phyloP scores from a whole-genome alignment of 2,888 invertebrate genomes.

The Steinernema hermaphroditum region DNA sequence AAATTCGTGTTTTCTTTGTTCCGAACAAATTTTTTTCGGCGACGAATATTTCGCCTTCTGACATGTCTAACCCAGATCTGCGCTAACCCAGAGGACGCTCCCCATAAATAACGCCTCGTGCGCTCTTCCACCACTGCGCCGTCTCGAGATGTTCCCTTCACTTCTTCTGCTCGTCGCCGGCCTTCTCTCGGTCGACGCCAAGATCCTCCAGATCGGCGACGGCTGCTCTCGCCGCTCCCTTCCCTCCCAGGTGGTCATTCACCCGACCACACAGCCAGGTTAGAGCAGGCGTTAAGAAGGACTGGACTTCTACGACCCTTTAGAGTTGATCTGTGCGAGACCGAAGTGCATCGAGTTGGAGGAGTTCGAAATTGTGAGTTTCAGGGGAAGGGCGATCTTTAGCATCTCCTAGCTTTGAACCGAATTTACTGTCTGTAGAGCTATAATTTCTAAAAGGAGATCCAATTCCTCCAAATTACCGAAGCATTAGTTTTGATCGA shows the following conservation, averaged over 20 bases:
- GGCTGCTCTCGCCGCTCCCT: conserved; percentile 1
- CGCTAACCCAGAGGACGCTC: background rate
- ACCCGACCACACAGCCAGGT: conserved; percentile 28
- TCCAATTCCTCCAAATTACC: too few species aligned
- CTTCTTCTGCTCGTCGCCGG: background rate
- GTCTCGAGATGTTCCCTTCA: background rate
- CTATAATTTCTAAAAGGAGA: too few species aligned
- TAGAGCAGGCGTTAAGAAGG: background rate
- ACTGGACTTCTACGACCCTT: background rate
- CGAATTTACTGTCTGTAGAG: too few species aligned
- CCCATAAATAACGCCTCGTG: background rate
- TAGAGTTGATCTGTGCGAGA: conserved; percentile 25
- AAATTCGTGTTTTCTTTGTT: too few species aligned
- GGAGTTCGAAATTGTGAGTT: conserved; percentile 7
- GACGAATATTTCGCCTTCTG: background rate
- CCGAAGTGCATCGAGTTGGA: conserved; percentile 20
- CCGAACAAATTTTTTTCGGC: too few species aligned
- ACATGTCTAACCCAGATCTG: conserved; percentile 19
- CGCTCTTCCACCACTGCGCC: background rate
- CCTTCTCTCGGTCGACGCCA: background rate
- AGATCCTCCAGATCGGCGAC: conserved; percentile 16
- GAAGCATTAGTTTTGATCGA: too few species aligned
- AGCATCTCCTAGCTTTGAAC: too few species aligned
- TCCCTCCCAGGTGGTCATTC: conserved; percentile 7
- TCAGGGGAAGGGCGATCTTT: too few species aligned